A percentile compares a stretch with the other conserved stretches of the same genome.
Conservation (phyloP, 1,140 invertebrate species). For the Hermetia illucens region DNA sequence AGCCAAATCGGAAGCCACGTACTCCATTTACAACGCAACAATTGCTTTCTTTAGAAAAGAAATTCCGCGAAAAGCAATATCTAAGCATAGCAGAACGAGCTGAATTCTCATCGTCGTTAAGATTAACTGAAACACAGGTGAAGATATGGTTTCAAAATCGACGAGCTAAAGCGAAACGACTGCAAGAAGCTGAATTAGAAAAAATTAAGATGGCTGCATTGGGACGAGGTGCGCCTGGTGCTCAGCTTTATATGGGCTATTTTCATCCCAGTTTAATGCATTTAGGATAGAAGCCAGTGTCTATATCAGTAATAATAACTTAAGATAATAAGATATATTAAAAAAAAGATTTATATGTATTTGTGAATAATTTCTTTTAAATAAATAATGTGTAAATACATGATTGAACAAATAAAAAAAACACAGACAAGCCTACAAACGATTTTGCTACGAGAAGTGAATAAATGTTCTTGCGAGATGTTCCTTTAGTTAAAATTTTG, state of each 20-base stretch:
- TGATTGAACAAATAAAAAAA: no score
- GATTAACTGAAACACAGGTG: constrained; percentile 91
- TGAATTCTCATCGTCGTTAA: constrained; percentile 86
- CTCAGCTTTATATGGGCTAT: constrained; percentile 30
- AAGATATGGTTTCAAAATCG: constrained; percentile 99
- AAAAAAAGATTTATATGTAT: no score
- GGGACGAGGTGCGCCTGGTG: constrained; percentile 30
- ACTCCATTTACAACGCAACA: constrained; percentile 97
- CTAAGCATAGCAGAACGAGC: constrained; percentile 91
- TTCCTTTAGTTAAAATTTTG: no score
- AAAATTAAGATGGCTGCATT: constrained; percentile 66
- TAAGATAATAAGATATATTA: no score
- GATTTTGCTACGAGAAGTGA: no score
- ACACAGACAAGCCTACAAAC: no score
- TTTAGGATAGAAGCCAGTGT: constrained; percentile 21
- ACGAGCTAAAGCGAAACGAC: constrained; percentile 82
- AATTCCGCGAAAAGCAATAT: constrained; percentile 94
- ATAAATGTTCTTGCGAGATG: no score
- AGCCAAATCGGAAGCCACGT: constrained; percentile 91
- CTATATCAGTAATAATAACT: background rate
- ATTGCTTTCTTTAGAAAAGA: constrained; percentile 83
- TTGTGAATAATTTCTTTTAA: no score
- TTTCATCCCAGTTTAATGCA: constrained; percentile 31
- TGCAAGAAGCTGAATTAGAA: constrained; percentile 89
- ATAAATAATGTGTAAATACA: no score